Evolutionary conservation across 1,140 invertebrate species (phyloP).

Genomic region (Helicoverpa armigera): DNA sequence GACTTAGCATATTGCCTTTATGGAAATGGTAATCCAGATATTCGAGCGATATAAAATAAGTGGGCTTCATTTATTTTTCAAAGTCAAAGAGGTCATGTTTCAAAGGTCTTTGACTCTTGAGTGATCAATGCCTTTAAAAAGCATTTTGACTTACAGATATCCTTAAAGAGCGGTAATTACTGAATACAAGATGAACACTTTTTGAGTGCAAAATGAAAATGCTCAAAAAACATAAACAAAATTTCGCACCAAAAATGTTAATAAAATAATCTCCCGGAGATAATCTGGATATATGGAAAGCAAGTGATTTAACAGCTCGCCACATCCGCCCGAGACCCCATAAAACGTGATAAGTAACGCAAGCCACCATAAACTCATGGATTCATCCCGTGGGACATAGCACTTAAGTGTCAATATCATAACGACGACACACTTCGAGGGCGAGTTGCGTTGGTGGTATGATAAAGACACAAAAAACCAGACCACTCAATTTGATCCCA

Average conservation of each 20-base stretch:
- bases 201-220: neutral
- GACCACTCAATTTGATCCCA: constrained; percentile 47
- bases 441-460: constrained; percentile 67
- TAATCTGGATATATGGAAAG: constrained; percentile 38
- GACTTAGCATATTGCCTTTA: neutral
- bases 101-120: too few species aligned
- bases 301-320: constrained; percentile 46
- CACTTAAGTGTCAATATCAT: constrained; percentile 73
- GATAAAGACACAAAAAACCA: constrained; percentile 68
- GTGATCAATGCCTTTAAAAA: too few species aligned
- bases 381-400: constrained; percentile 61
- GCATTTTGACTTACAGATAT: too few species aligned
- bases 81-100: too few species aligned
- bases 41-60: neutral
- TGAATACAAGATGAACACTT: too few species aligned
- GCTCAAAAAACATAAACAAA: neutral
- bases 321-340: constrained; percentile 56
- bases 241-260: constrained; percentile 18
- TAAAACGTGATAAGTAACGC: constrained; percentile 72
- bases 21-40: neutral
- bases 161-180: too few species aligned
- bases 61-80: too few species aligned
- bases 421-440: constrained; percentile 53
- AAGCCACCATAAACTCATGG: constrained; percentile 72
- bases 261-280: constrained; percentile 29